A percentile compares a stretch with the other conserved stretches of the same genome.
These are phyloP conservation scores for Eupelmus urozonus DNA, from an alignment of 2,888 invertebrate species.

Conservation along the genomic window DNA sequence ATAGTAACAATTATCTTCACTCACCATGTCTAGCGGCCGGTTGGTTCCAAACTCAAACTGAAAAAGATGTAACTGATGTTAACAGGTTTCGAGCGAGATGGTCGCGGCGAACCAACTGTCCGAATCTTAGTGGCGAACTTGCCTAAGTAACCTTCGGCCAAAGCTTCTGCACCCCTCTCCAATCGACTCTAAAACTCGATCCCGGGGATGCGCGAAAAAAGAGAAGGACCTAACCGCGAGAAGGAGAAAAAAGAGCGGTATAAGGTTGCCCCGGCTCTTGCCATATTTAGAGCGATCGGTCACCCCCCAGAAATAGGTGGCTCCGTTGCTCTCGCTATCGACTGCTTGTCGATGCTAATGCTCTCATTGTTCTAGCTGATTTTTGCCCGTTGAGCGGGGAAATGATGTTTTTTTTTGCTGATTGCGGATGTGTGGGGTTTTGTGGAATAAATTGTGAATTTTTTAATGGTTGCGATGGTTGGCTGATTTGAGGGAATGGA, in stretches of 20 bases:
- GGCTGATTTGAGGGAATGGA: too few relatives aligned
- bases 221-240: not conserved
- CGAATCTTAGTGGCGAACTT: constrained; percentile 74
- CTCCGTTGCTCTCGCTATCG: too few relatives aligned
- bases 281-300: constrained; percentile 77
- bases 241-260: constrained; percentile 62
- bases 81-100: constrained; percentile 70
- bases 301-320: constrained; percentile 76
- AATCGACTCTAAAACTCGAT: constrained; percentile 49
- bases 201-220: not conserved
- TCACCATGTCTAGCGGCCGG: constrained; percentile 54
- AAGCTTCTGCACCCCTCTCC: not conserved
- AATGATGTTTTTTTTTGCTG: too few relatives aligned
- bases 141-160: constrained; percentile 74
- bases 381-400: too few relatives aligned
- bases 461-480: too few relatives aligned
- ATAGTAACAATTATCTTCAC: not conserved
- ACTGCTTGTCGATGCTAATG: too few relatives aligned
- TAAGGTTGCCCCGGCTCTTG: constrained; percentile 72
- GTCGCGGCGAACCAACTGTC: constrained; percentile 76
- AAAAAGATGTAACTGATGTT: too few relatives aligned
- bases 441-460: too few relatives aligned
- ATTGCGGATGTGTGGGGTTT: too few relatives aligned
- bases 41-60: constrained; percentile 29
- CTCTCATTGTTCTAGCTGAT: too few relatives aligned